Evolutionary conservation across 1,140 invertebrate species (phyloP), one percentile per base, ranked within the genome.

Genomic region (Drosophila leontia): DNA sequence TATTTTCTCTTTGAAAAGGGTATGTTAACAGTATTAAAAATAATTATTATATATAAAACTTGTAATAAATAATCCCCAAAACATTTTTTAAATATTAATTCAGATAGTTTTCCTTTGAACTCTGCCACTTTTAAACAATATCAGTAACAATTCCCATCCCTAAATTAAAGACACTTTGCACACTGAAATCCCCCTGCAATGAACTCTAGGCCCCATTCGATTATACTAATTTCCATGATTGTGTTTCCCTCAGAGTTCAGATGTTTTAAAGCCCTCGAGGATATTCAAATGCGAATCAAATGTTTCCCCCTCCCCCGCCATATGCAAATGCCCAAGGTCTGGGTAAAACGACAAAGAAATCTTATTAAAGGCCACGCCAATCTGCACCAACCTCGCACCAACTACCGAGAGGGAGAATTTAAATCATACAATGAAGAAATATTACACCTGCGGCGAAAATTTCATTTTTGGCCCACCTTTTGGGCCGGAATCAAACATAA

Each of bases 371-470:
- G 59, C n/a, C 58, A 42, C n/a, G 50, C 44, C 37, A 68, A 45
- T 67, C 53, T 45, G 42, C 37, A 51, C 39, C 12, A 23, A 23
- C n/a, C 37, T 47, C 58, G 37, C 15, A 17, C 35, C 26, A 26
- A 77, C 70, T 70, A 70, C 47, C 80, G 57, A 37, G 42, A 34
- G 35, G 15, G 45, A 58, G 56, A 84, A 84, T 88, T 88, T 78
- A 80, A 87, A 88, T 87, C 77, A 50, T 56, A 84, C 71, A 78
- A 88, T 65, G 72, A 65, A 88, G 65, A 84, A 80, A 87, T 88
- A 88, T 90, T 80, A 86, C 85, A 88, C 84, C 84, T 71, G 61
- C 61, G 80, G 80, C 82, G 80, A 88, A 88, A 78, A 88, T 80
- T 78, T 80, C 80, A 78, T 50, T 71, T 71, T 75, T 47, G 41